A percentile compares a stretch with the other conserved stretches of the same genome.
These are phyloP conservation scores for Trachelus iudaicus DNA, from an alignment of 2,888 invertebrate genomes.

Conservation along the genomic window DNA sequence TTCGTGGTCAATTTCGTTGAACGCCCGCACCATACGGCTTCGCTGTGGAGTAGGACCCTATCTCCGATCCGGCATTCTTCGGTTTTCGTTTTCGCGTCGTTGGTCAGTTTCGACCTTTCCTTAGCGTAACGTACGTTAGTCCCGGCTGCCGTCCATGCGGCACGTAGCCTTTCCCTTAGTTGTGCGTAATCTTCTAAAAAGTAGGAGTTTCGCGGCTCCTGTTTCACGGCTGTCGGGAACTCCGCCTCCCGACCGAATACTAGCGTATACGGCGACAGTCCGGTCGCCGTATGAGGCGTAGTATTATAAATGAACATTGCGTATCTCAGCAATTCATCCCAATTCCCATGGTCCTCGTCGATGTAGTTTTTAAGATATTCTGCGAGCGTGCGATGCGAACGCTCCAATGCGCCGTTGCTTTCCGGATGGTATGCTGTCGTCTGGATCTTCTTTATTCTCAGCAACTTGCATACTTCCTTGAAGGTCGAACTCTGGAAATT, in stretches of 20 bases:
- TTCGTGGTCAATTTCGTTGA: neutral
- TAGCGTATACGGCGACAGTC: neutral
- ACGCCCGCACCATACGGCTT: neutral
- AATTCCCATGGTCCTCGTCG: neutral
- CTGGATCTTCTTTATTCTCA: neutral
- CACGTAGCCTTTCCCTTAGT: too few relatives aligned
- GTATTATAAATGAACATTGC: too few relatives aligned
- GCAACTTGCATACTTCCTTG: neutral
- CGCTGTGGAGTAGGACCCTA: neutral
- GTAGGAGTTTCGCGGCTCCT: too few relatives aligned
- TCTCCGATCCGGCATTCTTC: neutral
- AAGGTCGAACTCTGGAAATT: too few relatives aligned
- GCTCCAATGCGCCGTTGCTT: neutral
- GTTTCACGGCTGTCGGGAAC: neutral
- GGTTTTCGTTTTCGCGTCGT: too few relatives aligned
- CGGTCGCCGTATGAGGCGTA: constrained; percentile 6
- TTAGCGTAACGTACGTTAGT: too few relatives aligned
- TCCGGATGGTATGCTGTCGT: neutral
- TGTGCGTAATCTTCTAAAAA: too few relatives aligned
- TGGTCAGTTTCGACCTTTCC: too few relatives aligned
- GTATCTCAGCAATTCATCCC: constrained; percentile 1
- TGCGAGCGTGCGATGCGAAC: too few relatives aligned
- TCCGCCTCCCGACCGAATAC: neutral
- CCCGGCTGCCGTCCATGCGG: too few relatives aligned
- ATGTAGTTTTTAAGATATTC: neutral